Base-by-base conservation (phyloP, 2,888 invertebrate species). In the Phaedon cochleariae region DNA sequence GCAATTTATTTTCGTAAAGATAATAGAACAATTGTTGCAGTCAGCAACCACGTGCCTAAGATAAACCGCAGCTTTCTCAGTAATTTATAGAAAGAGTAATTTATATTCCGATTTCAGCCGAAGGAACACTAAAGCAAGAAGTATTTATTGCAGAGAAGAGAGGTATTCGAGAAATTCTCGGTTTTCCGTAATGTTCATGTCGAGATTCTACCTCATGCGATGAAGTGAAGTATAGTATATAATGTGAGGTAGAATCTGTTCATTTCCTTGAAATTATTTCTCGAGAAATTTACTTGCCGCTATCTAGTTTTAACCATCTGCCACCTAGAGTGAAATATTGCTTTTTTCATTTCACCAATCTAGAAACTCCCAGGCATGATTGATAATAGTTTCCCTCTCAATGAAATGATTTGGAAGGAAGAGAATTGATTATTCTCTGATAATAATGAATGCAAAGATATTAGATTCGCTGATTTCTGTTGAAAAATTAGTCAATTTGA, bases 21-120 rank as follows among this genome's bases (percentile, higher is more conserved):
- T 79, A 80, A 80, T 79, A 77, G 78, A 79, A 78, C 79, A 79
- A 80, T 80, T 77, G 78, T 74, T 75, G 73, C 76, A 77, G 75
- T 76, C 74, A 75, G 72, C 74, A 72, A 75, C 73, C 74, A 75
- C 75, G 73, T 77, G 78, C 76, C 75, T 67, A 69, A 79, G 76
- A 78, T 77, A 78, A 73, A 78, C 79, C 77, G 68, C 75, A 76
- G 74, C 78, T 74, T 71, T 70, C 71, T 68, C 61, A 69, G 74
- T 78, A 78, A 78, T 79, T 78, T 77, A 78, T 77, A 74, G 74
- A 70, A 76, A 73, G 70, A 70, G 69, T 73, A 76, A 78, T 78
- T 78, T 78, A 78, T 77, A 69, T 61, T 60, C 67, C 45, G 64
- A 61, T 67, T 64, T 58, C 58, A 62, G 62, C 59, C 62, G 41